Evolutionary conservation across 1,140 invertebrate genomes (phyloP), one percentile per base, ranked within the genome.

Genomic region (Tenebrio molitor): DNA sequence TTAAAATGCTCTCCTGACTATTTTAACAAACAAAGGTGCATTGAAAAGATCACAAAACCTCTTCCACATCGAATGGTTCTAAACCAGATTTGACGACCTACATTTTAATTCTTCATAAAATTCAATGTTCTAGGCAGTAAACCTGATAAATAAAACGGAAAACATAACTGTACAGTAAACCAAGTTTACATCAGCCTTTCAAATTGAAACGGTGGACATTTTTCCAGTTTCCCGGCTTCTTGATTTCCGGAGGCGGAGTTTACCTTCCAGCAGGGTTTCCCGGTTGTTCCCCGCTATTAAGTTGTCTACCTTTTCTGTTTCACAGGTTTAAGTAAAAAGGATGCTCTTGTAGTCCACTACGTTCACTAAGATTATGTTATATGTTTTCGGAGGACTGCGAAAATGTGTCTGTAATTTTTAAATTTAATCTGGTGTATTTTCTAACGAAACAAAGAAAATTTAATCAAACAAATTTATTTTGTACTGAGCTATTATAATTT

Each of bases 211-310:
- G 50, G 23, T 14, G 50, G 50, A 25, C 50, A 58, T 58, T 58
- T 58, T 58, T 58, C 23, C 50, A 29, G 25, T 34, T 29, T 58
- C 50, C 23, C 50, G 50, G 50, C 50, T 58, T 58, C 50, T 58
- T 58, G 50, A 58, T 58, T 58, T 58, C 50, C 50, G 50, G 23
- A 15, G 23, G 21, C 23, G 50, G 21, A 58, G 50, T 58, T 58
- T 58, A 58, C 50, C 50, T 58, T 58, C 50, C 50, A 58, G 46
- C 46, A 21, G 50, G 50, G 50, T 58, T 58, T 58, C 23, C 50
- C 50, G 50, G 50, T 34, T 14, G 8, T 12, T 53, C 6, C 25
- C 7, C 12, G n/a, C 23, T 58, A 58, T 58, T 29, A 58, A 58
- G 50, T 58, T 58, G 50, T 58, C 50, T 58, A 58, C 50, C 8